Conservation (phyloP, 2,888 invertebrate species). For the Calameuta pallipes region DNA sequence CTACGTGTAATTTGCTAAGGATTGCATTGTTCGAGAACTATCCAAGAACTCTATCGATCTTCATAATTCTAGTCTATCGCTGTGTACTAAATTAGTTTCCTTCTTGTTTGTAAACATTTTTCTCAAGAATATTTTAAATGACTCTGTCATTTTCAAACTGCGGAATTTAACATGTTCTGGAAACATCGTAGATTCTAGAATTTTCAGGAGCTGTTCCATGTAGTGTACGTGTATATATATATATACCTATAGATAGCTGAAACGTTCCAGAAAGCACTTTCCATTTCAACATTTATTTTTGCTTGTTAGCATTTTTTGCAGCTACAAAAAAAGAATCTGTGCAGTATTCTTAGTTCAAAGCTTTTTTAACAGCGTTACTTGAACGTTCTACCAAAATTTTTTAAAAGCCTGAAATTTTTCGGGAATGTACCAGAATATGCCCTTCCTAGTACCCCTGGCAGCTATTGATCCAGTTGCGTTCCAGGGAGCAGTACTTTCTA, state of each 20-base stretch:
- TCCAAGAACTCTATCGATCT: too few relatives aligned
- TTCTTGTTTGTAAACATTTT: neutral
- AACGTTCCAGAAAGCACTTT: neutral
- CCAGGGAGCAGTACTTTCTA: neutral
- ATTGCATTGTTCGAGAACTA: too few relatives aligned
- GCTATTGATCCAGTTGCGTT: neutral
- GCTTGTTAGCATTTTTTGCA: neutral
- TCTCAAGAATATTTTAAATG: neutral
- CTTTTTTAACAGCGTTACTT: neutral
- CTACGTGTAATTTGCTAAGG: too few relatives aligned
- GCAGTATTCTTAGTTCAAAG: neutral
- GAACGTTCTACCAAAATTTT: neutral
- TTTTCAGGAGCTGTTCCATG: neutral
- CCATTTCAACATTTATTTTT: neutral
- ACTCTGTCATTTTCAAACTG: neutral
- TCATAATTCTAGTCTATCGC: too few relatives aligned
- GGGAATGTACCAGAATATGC: neutral
- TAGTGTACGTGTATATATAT: neutral
- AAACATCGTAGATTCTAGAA: neutral
- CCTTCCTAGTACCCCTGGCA: neutral
- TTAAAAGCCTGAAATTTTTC: neutral
- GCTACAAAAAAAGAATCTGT: neutral
- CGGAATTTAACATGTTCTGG: neutral
- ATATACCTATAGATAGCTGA: neutral
- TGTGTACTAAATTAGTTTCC: neutral